Evolutionary conservation across 1,140 invertebrate species (phyloP).

Genomic region (Eupristina koningsbergeri): DNA sequence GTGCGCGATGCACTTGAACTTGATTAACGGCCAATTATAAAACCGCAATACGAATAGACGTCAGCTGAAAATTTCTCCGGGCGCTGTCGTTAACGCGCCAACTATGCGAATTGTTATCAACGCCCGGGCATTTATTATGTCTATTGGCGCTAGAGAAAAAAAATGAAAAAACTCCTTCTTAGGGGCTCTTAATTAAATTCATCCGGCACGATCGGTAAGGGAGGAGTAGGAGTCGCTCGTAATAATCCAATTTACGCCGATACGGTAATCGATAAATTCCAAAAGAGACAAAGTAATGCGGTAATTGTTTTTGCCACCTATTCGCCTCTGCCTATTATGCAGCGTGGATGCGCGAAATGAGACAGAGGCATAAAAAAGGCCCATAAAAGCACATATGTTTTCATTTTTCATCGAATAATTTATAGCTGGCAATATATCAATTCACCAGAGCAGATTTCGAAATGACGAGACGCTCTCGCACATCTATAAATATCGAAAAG

Average conservation of each 20-base stretch:
- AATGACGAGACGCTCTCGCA: constrained; percentile 38
- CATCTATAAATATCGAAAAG: constrained; percentile 49
- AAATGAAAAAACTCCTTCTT: background rate
- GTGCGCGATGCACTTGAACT: too few relatives aligned
- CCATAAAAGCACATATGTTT: background rate
- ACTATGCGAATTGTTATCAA: background rate
- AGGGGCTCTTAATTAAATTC: background rate
- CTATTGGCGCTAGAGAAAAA: background rate
- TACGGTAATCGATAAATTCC: background rate
- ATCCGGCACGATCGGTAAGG: too few relatives aligned
- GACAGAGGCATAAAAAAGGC: background rate
- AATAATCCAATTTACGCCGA: background rate
- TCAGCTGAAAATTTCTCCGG: background rate
- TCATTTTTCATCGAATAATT: constrained; percentile 45
- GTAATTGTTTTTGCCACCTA: background rate
- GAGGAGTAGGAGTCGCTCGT: too few relatives aligned
- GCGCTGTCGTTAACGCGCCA: background rate
- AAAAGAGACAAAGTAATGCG: background rate
- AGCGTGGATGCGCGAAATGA: background rate
- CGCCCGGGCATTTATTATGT: background rate
- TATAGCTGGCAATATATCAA: constrained; percentile 43
- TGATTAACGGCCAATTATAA: background rate
- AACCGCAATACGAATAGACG: background rate
- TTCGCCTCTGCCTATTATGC: background rate
- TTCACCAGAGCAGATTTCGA: constrained; percentile 28